phyloP scores from a whole-genome alignment of 2,888 invertebrate genomes.

The Leuctra nigra region DNA sequence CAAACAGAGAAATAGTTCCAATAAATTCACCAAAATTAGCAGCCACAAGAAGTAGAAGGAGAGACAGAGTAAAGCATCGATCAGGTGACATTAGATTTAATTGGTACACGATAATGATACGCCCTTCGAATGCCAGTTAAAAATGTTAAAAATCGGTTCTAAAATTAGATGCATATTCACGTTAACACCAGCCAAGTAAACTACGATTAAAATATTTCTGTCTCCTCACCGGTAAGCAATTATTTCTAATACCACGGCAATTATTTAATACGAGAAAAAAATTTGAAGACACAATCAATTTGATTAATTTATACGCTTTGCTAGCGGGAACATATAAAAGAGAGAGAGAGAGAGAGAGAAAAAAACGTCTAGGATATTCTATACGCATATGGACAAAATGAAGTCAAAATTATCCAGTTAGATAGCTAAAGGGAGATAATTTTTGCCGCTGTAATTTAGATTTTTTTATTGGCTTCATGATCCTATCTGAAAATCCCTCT shows the following conservation, averaged over 20 bases:
- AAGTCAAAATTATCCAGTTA: constrained; percentile 16
- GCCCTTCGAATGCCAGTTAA: too few species aligned
- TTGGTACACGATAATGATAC: too few species aligned
- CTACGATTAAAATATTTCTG: constrained; percentile 6
- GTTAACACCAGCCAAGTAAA: background rate
- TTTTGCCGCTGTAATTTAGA: constrained; percentile 19
- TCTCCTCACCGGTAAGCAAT: constrained; percentile 1
- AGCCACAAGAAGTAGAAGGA: too few species aligned
- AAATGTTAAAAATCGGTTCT: constrained; percentile 2
- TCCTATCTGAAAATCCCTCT: too few species aligned
- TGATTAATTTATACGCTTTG: constrained; percentile 22
- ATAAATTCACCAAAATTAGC: too few species aligned
- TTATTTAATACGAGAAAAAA: constrained; percentile 3
- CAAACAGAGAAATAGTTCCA: too few species aligned
- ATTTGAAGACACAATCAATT: constrained; percentile 17
- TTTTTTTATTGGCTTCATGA: constrained; percentile 1
- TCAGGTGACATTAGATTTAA: too few species aligned
- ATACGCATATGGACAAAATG: constrained; percentile 7
- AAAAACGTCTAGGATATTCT: background rate
- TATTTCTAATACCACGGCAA: constrained; percentile 11
- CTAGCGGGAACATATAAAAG: background rate
- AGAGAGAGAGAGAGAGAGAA: background rate
- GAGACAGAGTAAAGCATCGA: too few species aligned
- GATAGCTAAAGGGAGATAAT: constrained; percentile 13
- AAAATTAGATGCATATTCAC: background rate